phyloP scores from a whole-genome alignment of 1,140 invertebrate genomes.

The Pinna nobilis region DNA sequence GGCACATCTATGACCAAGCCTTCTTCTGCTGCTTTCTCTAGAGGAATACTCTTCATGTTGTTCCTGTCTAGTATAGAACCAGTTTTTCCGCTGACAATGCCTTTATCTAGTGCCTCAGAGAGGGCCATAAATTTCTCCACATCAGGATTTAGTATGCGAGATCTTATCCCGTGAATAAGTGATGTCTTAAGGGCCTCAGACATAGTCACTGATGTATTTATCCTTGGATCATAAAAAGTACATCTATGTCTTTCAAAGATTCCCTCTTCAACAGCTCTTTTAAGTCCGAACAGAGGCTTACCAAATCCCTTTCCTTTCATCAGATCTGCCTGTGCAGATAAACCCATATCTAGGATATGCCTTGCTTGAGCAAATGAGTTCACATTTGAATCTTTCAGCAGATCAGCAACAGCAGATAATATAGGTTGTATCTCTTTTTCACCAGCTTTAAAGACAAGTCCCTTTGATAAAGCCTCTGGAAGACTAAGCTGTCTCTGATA shows the following conservation, averaged over 20 bases:
- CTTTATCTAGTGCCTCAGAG: constrained; percentile 89
- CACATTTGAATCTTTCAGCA: constrained; percentile 38
- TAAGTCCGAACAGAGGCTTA: constrained; percentile 80
- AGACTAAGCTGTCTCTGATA: constrained; percentile 31
- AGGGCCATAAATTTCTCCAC: constrained; percentile 78
- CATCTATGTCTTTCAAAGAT: constrained; percentile 78
- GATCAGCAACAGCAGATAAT: constrained; percentile 30
- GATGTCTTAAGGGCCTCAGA: constrained; percentile 84
- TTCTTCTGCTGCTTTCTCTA: constrained; percentile 84
- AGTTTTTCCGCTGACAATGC: constrained; percentile 88
- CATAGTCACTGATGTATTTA: constrained; percentile 86
- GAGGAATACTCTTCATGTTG: constrained; percentile 85
- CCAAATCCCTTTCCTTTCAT: constrained; percentile 81
- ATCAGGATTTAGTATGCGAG: constrained; percentile 84
- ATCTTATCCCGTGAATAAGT: constrained; percentile 81
- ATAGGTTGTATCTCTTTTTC: constrained; percentile 35
- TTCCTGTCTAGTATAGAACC: constrained; percentile 83
- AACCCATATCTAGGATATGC: constrained; percentile 26
- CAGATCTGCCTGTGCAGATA: constrained; percentile 19
- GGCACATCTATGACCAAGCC: constrained; percentile 86
- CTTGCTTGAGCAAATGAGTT: constrained; percentile 26
- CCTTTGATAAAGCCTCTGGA: constrained; percentile 33
- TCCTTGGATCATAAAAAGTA: constrained; percentile 87
- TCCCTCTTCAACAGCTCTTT: constrained; percentile 71
- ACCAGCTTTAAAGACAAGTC: constrained; percentile 34